A percentile compares a stretch with the other conserved stretches of the same genome.
Evolutionary conservation across 2,888 invertebrate genomes (phyloP).

Genomic region (Eurytoma californica): DNA sequence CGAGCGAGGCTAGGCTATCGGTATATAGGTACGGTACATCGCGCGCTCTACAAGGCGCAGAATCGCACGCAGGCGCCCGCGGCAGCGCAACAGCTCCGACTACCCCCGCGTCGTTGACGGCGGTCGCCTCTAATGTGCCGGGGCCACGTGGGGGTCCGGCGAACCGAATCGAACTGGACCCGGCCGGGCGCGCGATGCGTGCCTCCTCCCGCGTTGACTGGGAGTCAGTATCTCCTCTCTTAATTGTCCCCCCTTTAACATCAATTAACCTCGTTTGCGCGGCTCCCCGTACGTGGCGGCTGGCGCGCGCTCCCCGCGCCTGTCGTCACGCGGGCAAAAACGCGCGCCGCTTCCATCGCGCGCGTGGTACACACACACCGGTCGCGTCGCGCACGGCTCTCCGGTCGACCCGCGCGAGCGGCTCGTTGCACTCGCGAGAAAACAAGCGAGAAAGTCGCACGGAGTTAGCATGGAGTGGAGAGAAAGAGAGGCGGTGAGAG

Average conservation of each 20-base stretch:
- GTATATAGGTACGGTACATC: not conserved
- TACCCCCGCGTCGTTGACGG: not conserved
- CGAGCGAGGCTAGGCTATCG: not conserved
- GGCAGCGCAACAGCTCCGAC: not conserved
- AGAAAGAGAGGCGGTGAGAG: too few relatives aligned
- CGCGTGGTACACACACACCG: not conserved
- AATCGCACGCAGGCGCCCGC: conserved; percentile 21
- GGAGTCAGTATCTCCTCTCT: conserved; percentile 15
- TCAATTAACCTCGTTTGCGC: conserved; percentile 67
- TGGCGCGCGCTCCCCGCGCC: not conserved
- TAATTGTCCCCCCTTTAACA: conserved; percentile 66
- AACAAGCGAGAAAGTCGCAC: not conserved
- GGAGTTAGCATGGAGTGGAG: not conserved
- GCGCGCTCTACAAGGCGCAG: conserved; percentile 9
- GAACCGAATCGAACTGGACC: conserved; percentile 63
- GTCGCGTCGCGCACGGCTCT: too few relatives aligned
- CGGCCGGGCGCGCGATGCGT: not conserved
- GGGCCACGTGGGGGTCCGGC: not conserved
- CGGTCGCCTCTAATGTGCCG: too few relatives aligned
- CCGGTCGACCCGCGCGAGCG: too few relatives aligned
- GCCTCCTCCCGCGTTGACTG: not conserved
- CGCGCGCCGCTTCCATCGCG: too few relatives aligned
- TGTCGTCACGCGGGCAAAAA: too few relatives aligned
- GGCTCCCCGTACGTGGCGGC: not conserved
- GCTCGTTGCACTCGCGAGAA: not conserved